A percentile compares a stretch with the other conserved stretches of the same genome.
Conservation (phyloP, 2,797 vertebrate genomes). For the Gymnothorax reevesii region DNA sequence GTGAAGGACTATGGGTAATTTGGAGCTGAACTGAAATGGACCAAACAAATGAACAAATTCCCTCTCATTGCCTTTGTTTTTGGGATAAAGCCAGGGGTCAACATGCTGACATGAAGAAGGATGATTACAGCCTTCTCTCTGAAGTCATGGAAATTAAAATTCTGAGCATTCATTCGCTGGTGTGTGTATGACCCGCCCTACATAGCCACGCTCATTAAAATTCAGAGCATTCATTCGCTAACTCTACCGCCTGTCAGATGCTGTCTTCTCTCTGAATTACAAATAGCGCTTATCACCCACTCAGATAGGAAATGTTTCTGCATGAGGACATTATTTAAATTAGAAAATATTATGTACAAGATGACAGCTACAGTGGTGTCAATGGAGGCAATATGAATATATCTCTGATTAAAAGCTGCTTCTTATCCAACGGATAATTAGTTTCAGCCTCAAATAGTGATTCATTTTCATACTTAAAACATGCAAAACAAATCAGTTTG, state of each 20-base stretch:
- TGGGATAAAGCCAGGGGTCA: not conserved
- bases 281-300: not conserved
- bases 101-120: not conserved
- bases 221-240: too few species aligned
- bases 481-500: too few species aligned
- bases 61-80: not conserved
- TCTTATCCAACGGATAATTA: too few species aligned
- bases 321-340: not conserved
- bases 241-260: not conserved
- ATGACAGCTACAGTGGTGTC: too few species aligned
- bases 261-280: not conserved
- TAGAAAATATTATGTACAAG: too few species aligned
- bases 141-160: not conserved
- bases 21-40: not conserved
- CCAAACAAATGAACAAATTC: not conserved
- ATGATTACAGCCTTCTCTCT: not conserved
- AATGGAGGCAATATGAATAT: too few species aligned
- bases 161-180: not conserved
- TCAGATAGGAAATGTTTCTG: not conserved
- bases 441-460: too few species aligned
- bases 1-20: not conserved
- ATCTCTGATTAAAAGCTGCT: too few species aligned
- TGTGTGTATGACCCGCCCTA: not conserved
- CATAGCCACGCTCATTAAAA: not conserved
- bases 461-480: too few species aligned